Evolutionary conservation across 1,140 invertebrate species (phyloP).

Genomic region (Pseudomyrmex dendroicus): DNA sequence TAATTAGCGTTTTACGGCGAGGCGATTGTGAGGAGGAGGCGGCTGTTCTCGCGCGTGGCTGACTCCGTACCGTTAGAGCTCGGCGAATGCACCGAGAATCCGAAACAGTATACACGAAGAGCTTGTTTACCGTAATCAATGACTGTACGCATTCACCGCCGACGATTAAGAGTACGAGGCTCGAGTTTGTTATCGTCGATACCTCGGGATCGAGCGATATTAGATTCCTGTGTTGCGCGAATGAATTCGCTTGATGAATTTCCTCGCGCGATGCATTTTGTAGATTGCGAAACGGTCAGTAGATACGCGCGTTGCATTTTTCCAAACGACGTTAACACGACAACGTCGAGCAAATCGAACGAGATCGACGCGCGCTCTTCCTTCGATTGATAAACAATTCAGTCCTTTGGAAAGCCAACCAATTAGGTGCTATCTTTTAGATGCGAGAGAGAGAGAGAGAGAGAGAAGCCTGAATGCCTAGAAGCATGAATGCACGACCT

Average conservation of each 20-base stretch:
- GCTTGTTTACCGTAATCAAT: constrained; percentile 67
- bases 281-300: constrained; percentile 37
- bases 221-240: constrained; percentile 25
- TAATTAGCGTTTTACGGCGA: constrained; percentile 65
- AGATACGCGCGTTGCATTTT: constrained; percentile 23
- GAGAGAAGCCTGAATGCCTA: constrained; percentile 42
- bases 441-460: constrained; percentile 23
- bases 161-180: constrained; percentile 35
- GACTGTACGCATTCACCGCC: constrained; percentile 33
- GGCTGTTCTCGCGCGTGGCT: constrained; percentile 46
- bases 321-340: constrained; percentile 6
- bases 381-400: constrained; percentile 28
- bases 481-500: constrained; percentile 56
- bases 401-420: constrained; percentile 5
- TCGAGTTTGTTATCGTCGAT: constrained; percentile 45
- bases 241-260: constrained; percentile 34
- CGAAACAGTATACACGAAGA: constrained; percentile 65
- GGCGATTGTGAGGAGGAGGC: constrained; percentile 46
- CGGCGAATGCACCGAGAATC: constrained; percentile 61
- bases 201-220: not conserved
- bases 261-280: constrained; percentile 28
- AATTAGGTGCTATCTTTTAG: constrained; percentile 33
- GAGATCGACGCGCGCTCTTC: constrained; percentile 9
- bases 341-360: no score
- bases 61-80: constrained; percentile 58